Evolutionary conservation across 2,797 vertebrate genomes (phyloP).

Genomic region (Enteromius mattozi): DNA sequence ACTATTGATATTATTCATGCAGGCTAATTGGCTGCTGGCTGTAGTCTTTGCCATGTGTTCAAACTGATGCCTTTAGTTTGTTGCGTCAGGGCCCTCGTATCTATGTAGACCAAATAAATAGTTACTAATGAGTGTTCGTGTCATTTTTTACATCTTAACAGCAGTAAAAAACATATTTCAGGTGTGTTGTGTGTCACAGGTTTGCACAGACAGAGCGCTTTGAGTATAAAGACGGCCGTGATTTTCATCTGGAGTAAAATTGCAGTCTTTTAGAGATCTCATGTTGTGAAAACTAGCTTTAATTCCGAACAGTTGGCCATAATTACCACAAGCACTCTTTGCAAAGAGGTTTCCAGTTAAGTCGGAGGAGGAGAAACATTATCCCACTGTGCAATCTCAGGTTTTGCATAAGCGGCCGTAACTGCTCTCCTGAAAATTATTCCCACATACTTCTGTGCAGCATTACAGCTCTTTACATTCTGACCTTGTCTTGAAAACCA

Average conservation of each 20-base stretch:
- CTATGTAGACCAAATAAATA: not conserved
- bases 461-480: constrained; percentile 27
- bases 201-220: not conserved
- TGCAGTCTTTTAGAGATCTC: constrained; percentile 50
- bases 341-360: constrained; percentile 49
- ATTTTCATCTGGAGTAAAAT: constrained; percentile 52
- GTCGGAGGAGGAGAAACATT: constrained; percentile 45
- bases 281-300: constrained; percentile 59
- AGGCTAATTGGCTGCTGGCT: not conserved
- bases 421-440: constrained; percentile 41
- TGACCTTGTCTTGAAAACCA: constrained; percentile 10
- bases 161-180: constrained; percentile 11
- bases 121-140: not conserved
- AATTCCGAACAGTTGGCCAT: constrained; percentile 52
- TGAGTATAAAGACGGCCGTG: not conserved
- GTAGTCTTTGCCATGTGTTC: not conserved
- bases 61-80: not conserved
- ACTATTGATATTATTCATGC: not conserved
- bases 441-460: constrained; percentile 6
- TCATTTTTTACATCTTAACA: not conserved
- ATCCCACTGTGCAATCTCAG: constrained; percentile 46
- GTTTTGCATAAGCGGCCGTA: constrained; percentile 21
- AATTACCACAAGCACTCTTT: constrained; percentile 52
- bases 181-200: not conserved
- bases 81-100: not conserved